Base-by-base conservation (phyloP, 1,140 invertebrate genomes). In the Musca vetustissima region DNA sequence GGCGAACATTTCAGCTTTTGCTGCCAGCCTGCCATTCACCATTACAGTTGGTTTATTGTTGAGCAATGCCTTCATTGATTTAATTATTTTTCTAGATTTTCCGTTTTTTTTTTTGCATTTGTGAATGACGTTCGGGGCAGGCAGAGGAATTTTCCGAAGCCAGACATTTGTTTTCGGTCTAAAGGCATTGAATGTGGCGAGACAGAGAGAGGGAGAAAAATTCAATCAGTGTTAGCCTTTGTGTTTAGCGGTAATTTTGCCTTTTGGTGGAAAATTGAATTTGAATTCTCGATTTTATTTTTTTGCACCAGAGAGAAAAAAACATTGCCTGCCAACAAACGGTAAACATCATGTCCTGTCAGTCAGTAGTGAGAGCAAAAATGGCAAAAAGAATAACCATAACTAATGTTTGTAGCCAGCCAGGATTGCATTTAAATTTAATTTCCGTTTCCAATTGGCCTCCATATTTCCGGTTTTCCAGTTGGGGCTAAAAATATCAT, bases 401-500 rank as follows among this genome's bases (percentile, higher is more conserved):
- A 43, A 43, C 36, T 43, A 43, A 14, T 53, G 19, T 36, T 65
- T 50, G 64, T 43, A 50, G 21, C 64, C 17, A n/a, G n/a, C n/a
- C n/a, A n/a, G 64, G 47, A 13, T 66, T 50, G 64, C 47, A 49
- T 66, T 50, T 36, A 66, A 66, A 66, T 66, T 66, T 66, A 66
- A 66, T 66, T 66, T 66, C 64, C 64, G 47, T 50, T 66, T 43
- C 48, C 64, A 66, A 66, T 66, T 52, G 49, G 28, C 49, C 47
- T 49, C 43, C 14, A 47, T 66, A 66, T 66, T 49, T 66, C 64
- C 64, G 43, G 43, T 66, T 21, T n/a, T n/a, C n/a, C n/a, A n/a
- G 19, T 19, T n/a, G n/a, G n/a, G n/a, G n/a, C n/a, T n/a, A n/a
- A n/a, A n/a, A n/a, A n/a, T n/a, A n/a, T n/a, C n/a, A n/a, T n/a